Conservation (phyloP, 2,888 invertebrate genomes). For the Andrena bucephala region DNA sequence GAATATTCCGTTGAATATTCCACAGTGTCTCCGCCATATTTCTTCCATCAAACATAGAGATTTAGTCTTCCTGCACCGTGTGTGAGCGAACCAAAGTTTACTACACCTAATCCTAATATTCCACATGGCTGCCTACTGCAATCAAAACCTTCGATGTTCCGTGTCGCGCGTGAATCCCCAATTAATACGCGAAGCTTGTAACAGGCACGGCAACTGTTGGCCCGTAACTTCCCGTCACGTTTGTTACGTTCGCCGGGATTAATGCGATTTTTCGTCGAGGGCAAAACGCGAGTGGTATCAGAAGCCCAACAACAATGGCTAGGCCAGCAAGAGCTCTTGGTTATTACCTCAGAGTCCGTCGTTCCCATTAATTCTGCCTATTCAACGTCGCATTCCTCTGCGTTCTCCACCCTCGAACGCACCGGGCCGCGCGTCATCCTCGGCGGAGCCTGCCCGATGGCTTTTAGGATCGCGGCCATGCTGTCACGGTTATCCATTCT, state of each 20-base stretch:
- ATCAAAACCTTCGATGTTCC: constrained; percentile 2
- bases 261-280: constrained; percentile 47
- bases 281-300: constrained; percentile 37
- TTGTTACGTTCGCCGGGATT: constrained; percentile 30
- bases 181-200: constrained; percentile 15
- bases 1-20: too few species aligned
- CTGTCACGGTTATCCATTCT: constrained; percentile 29
- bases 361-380: constrained; percentile 77
- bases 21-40: too few species aligned
- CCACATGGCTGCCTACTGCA: neutral
- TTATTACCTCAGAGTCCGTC: constrained; percentile 70
- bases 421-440: constrained; percentile 40
- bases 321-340: constrained; percentile 52
- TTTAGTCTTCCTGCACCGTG: too few species aligned
- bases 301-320: constrained; percentile 51
- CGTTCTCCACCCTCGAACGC: constrained; percentile 42
- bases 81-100: neutral
- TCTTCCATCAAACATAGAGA: too few species aligned
- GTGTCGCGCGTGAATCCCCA: constrained; percentile 7
- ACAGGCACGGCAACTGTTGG: neutral
- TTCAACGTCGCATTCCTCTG: constrained; percentile 74
- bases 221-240: constrained; percentile 15
- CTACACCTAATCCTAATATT: neutral
- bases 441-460: constrained; percentile 16
- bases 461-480: constrained; percentile 28